phyloP scores from a whole-genome alignment of 2,797 vertebrate species.

The Carduelis carduelis region DNA sequence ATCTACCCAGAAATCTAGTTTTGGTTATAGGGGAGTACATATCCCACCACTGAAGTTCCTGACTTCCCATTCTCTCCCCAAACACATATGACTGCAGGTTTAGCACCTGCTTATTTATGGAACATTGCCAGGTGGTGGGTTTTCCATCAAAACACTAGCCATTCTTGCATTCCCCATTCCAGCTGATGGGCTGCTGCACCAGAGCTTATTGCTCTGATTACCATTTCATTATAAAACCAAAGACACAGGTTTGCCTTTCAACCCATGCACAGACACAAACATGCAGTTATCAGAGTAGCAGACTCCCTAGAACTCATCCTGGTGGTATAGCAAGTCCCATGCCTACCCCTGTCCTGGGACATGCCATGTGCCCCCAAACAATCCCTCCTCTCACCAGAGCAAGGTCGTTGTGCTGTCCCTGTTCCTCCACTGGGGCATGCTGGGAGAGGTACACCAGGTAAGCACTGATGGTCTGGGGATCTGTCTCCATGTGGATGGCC shows the following conservation, averaged over 20 bases:
- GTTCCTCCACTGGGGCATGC: conserved; percentile 93
- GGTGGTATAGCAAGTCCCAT: neutral
- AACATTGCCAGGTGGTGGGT: neutral
- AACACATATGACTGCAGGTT: neutral
- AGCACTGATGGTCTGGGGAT: conserved; percentile 95
- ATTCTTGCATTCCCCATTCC: neutral
- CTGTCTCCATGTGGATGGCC: conserved; percentile 98
- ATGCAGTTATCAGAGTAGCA: fast-evolving
- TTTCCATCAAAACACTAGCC: neutral
- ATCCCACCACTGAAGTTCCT: neutral
- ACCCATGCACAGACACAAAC: neutral
- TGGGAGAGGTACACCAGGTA: conserved; percentile 98
- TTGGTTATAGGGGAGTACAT: neutral
- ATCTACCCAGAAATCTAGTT: neutral
- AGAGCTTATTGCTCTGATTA: neutral
- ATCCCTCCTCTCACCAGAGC: conserved; percentile 83
- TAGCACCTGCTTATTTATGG: neutral
- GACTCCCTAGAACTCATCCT: neutral
- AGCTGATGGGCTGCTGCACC: neutral
- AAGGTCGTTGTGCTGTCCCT: conserved; percentile 91
- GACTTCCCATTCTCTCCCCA: neutral
- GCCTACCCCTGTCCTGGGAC: neutral
- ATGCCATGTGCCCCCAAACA: neutral
- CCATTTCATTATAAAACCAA: neutral
- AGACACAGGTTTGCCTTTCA: neutral